Evolutionary conservation across 2,797 vertebrate species (phyloP).

Genomic region (Pogonophryne albipinna): DNA sequence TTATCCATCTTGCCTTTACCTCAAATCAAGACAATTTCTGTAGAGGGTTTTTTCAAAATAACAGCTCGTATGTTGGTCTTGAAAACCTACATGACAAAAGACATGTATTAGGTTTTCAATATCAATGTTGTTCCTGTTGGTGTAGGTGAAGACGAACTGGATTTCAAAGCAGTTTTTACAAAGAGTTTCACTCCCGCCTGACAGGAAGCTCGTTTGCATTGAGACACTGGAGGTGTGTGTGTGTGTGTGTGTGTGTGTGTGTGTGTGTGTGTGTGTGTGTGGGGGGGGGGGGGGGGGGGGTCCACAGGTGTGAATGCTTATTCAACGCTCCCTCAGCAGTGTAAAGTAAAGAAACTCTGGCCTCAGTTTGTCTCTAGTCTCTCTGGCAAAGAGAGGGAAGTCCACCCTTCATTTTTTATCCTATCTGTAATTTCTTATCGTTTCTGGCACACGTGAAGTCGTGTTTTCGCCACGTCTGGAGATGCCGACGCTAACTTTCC

Average conservation of each 20-base stretch:
- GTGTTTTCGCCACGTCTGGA: conserved; percentile 78
- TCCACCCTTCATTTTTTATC: background rate
- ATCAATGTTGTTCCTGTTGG: background rate
- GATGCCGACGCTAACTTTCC: background rate
- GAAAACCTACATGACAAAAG: background rate
- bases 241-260: too few relatives aligned
- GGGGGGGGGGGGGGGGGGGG: too few relatives aligned
- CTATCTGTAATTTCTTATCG: conserved; percentile 56
- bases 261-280: too few relatives aligned
- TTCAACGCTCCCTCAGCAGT: background rate
- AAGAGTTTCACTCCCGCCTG: conserved; percentile 54
- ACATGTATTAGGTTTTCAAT: background rate
- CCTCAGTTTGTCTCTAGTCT: too few relatives aligned
- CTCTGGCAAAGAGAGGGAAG: background rate
- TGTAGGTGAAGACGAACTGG: conserved; percentile 46
- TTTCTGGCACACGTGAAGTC: conserved; percentile 92
- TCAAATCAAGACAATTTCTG: background rate
- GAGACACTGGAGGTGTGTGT: background rate
- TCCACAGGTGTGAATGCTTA: background rate
- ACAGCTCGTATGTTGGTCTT: background rate
- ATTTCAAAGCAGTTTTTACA: conserved; percentile 59
- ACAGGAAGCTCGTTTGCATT: conserved; percentile 64
- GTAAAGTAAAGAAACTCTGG: too few relatives aligned
- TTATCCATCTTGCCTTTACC: background rate
- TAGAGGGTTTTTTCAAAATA: background rate